Evolutionary conservation across 2,113 vertebrate species (phyloP).

Genomic region (Oncorhynchus tshawytscha): DNA sequence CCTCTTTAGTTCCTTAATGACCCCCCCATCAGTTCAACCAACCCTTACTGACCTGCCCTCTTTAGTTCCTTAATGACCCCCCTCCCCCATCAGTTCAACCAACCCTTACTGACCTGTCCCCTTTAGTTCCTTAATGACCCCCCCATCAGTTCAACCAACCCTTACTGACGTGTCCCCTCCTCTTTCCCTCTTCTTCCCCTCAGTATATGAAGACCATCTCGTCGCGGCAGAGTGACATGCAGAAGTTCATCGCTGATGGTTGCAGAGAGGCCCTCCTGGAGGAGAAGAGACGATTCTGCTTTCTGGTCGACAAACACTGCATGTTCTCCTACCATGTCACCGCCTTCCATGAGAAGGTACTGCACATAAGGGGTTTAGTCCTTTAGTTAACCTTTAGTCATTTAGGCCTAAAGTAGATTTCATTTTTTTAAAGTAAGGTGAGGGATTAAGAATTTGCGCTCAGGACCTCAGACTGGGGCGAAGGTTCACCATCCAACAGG

Average conservation of each 20-base stretch:
- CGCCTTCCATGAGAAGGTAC: conserved; percentile 84
- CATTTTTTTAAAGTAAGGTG: too few species aligned
- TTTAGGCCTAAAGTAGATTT: too few species aligned
- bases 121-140: too few species aligned
- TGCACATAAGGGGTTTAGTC: too few species aligned
- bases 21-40: too few species aligned
- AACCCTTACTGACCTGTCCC: background rate
- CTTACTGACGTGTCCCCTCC: background rate
- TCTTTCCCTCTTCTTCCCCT: conserved; percentile 14
- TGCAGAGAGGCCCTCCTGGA: conserved; percentile 92
- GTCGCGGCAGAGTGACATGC: conserved; percentile 89
- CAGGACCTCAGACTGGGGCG: too few species aligned
- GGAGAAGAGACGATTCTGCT: conserved; percentile 95
- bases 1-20: too few species aligned
- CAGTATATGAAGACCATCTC: conserved; percentile 88
- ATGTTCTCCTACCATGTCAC: conserved; percentile 82
- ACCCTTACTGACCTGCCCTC: background rate
- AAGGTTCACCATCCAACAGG: too few species aligned
- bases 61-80: background rate
- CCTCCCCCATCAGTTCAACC: too few species aligned
- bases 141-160: too few species aligned
- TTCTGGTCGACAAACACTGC: conserved; percentile 96
- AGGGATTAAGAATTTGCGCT: too few species aligned
- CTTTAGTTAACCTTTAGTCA: too few species aligned
- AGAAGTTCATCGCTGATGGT: conserved; percentile 92